These are phyloP conservation scores for Ennomos fuscantarius DNA, from an alignment of 2,888 invertebrate species.

Conservation along the genomic window DNA sequence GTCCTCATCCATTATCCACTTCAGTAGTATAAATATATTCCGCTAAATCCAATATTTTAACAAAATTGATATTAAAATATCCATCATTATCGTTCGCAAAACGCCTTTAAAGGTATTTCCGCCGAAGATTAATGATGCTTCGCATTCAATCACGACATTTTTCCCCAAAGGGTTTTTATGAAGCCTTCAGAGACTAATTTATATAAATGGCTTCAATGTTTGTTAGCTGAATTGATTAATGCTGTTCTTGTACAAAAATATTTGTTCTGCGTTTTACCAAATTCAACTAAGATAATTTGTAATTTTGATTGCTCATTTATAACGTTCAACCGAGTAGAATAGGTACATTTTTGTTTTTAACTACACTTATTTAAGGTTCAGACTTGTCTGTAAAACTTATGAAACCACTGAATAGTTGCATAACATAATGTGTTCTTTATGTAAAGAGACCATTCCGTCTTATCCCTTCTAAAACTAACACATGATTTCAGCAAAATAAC, in stretches of 20 bases:
- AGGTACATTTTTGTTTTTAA: too few relatives aligned
- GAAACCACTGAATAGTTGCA: too few relatives aligned
- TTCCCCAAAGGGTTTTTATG: slow-evolving; percentile 29
- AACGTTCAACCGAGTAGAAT: too few relatives aligned
- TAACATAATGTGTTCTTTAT: background rate
- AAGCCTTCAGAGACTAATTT: slow-evolving; percentile 30
- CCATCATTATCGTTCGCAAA: background rate
- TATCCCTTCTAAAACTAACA: slow-evolving; percentile 9
- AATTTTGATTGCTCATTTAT: too few relatives aligned
- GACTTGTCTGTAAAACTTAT: too few relatives aligned
- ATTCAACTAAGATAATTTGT: too few relatives aligned
- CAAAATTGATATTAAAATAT: slow-evolving; percentile 1
- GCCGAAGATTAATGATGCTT: slow-evolving; percentile 33
- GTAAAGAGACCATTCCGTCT: slow-evolving; percentile 11
- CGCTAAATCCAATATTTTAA: too few relatives aligned
- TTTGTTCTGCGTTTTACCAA: background rate
- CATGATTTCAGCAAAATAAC: slow-evolving; percentile 26
- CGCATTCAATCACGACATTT: slow-evolving; percentile 26
- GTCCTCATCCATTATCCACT: too few relatives aligned
- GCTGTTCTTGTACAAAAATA: background rate
- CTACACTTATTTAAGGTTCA: too few relatives aligned
- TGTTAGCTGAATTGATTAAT: slow-evolving; percentile 28
- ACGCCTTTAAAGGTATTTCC: slow-evolving; percentile 10
- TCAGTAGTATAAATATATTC: too few relatives aligned
- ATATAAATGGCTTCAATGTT: slow-evolving; percentile 27